These are phyloP conservation scores for Lipotes vexillifer DNA, from an alignment of 2,113 vertebrate genomes.

Conservation along the genomic window DNA sequence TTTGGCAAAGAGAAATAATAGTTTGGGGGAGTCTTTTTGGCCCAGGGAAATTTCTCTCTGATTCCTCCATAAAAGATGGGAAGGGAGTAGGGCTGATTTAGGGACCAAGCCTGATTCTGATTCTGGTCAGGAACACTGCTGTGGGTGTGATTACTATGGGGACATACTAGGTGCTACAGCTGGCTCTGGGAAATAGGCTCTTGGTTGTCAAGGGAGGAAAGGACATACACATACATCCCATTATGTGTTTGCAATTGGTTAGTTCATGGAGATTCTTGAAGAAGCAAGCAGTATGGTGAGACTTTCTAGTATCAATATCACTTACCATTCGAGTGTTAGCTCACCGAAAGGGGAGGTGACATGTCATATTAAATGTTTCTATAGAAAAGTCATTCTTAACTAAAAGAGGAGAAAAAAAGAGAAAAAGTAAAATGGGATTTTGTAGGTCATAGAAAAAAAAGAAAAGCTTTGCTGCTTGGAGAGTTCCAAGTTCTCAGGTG, in stretches of 20 bases:
- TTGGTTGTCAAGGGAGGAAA: neutral
- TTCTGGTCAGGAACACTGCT: neutral
- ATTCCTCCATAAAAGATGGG: neutral
- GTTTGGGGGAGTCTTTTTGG: neutral
- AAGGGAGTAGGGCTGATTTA: neutral
- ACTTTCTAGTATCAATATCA: neutral
- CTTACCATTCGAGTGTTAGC: neutral
- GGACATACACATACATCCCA: neutral
- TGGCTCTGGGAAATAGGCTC: neutral
- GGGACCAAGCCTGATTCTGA: neutral
- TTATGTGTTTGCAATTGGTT: neutral
- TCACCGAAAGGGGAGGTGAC: neutral
- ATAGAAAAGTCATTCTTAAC: neutral
- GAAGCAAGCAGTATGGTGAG: neutral
- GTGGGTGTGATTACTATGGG: neutral
- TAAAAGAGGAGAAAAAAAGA: neutral
- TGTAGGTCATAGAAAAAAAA: neutral
- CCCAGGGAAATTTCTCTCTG: neutral
- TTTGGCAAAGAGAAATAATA: neutral
- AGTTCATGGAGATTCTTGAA: neutral
- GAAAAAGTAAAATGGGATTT: neutral
- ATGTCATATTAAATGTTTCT: neutral
- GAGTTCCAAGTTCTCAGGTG: neutral
- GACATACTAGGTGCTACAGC: neutral
- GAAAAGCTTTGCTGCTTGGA: neutral